A percentile compares a stretch with the other conserved stretches of the same genome.
Evolutionary conservation across 2,888 invertebrate genomes (phyloP).

Genomic region (Pilophorus perplexus): DNA sequence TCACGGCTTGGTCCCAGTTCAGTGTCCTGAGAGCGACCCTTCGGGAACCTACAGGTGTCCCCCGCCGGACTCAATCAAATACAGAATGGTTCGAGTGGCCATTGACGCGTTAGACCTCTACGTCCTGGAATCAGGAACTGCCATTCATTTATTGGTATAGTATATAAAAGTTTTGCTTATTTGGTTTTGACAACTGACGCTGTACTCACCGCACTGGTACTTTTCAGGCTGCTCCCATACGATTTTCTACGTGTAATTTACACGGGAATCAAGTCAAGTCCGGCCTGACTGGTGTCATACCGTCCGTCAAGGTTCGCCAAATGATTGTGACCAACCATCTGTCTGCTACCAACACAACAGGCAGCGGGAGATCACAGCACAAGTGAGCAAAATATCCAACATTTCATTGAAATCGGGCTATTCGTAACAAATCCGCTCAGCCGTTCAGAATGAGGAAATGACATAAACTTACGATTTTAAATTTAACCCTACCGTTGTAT

Average conservation of each 20-base stretch:
- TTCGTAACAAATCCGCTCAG: too few relatives aligned
- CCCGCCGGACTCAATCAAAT: conserved; percentile 82
- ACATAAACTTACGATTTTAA: not conserved
- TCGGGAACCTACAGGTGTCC: conserved; percentile 61
- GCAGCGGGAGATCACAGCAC: conserved; percentile 57
- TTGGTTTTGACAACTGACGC: too few relatives aligned
- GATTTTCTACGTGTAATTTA: conserved; percentile 89
- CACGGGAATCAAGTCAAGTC: conserved; percentile 88
- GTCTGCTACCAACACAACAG: conserved; percentile 66
- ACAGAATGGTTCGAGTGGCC: conserved; percentile 85
- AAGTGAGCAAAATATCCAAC: conserved; percentile 41
- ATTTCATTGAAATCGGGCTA: not conserved
- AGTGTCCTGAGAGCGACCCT: conserved; percentile 67
- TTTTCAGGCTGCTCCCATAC: conserved; percentile 72
- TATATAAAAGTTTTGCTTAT: not conserved
- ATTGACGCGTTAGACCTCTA: conserved; percentile 88
- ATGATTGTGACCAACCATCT: conserved; percentile 60
- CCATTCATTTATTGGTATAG: conserved; percentile 75
- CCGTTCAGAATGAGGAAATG: too few relatives aligned
- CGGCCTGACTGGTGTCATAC: conserved; percentile 82
- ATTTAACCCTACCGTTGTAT: too few relatives aligned
- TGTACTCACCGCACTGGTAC: not conserved
- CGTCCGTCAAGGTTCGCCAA: conserved; percentile 67
- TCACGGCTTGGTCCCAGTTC: conserved; percentile 68
- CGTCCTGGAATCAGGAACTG: conserved; percentile 83